phyloP scores from a whole-genome alignment of 2,797 vertebrate genomes.

The Sebastes iracundus region DNA sequence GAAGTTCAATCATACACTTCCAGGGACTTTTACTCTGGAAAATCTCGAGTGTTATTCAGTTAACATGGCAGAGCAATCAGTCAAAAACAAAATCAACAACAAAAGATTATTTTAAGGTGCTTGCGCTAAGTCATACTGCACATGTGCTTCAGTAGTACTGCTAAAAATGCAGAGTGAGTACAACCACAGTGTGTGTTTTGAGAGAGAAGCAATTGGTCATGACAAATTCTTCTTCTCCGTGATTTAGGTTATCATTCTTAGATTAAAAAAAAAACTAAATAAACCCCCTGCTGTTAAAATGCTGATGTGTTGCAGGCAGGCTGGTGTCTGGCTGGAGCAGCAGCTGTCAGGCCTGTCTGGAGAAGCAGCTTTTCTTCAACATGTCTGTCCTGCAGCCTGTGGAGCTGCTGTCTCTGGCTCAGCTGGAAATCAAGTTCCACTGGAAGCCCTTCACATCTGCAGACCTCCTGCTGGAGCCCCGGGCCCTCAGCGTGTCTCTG shows the following conservation, averaged over 20 bases:
- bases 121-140: neutral
- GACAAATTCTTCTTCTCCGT: neutral
- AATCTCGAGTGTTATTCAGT: too few relatives aligned
- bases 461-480: constrained; percentile 31
- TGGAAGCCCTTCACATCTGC: constrained; percentile 58
- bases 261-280: neutral
- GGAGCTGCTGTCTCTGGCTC: constrained; percentile 87
- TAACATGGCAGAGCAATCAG: neutral
- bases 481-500: constrained; percentile 81
- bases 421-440: constrained; percentile 86
- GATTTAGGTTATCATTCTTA: neutral
- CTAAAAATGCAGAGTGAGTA: neutral
- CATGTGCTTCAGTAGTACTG: neutral
- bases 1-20: too few relatives aligned
- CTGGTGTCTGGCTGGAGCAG: constrained; percentile 66
- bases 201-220: neutral
- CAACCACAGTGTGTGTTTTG: neutral
- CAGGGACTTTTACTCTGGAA: too few relatives aligned
- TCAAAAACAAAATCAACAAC: neutral
- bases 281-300: neutral
- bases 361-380: constrained; percentile 90
- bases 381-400: constrained; percentile 87
- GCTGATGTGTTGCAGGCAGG: constrained; percentile 70
- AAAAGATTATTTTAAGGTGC: neutral
- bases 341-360: constrained; percentile 75